Evolutionary conservation across 2,113 vertebrate species (phyloP).

Genomic region (Centropus bengalensis): DNA sequence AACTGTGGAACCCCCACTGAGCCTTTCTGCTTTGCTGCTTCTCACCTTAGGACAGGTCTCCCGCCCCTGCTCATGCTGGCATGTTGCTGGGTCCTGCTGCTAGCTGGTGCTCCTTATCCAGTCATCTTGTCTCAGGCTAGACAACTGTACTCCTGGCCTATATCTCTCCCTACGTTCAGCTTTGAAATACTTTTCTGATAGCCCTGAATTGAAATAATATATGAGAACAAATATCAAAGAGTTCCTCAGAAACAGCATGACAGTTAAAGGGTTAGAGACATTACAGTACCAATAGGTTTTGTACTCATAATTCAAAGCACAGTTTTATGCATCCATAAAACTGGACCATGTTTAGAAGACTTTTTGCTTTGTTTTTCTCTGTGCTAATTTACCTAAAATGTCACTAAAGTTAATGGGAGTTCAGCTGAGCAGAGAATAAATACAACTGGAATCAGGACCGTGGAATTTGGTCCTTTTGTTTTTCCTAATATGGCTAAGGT

Average conservation of each 20-base stretch:
- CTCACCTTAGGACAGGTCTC: background rate
- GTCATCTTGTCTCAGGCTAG: background rate
- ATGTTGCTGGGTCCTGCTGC: background rate
- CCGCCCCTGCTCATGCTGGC: fast-evolving
- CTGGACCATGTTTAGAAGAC: background rate
- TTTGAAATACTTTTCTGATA: background rate
- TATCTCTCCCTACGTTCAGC: background rate
- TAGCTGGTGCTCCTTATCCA: background rate
- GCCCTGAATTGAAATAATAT: background rate
- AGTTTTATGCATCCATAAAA: background rate
- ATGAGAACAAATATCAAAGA: background rate
- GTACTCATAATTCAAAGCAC: background rate
- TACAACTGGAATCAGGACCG: background rate
- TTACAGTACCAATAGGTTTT: background rate
- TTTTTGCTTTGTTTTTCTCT: background rate
- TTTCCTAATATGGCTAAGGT: background rate
- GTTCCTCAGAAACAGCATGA: background rate
- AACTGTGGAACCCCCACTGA: background rate
- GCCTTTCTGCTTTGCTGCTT: background rate
- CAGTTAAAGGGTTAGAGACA: background rate
- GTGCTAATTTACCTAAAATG: background rate
- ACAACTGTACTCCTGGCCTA: background rate
- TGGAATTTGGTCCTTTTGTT: background rate
- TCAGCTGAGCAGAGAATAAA: background rate
- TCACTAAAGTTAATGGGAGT: background rate